Conservation (phyloP, 1,140 invertebrate genomes). For the Magallana angulata region DNA sequence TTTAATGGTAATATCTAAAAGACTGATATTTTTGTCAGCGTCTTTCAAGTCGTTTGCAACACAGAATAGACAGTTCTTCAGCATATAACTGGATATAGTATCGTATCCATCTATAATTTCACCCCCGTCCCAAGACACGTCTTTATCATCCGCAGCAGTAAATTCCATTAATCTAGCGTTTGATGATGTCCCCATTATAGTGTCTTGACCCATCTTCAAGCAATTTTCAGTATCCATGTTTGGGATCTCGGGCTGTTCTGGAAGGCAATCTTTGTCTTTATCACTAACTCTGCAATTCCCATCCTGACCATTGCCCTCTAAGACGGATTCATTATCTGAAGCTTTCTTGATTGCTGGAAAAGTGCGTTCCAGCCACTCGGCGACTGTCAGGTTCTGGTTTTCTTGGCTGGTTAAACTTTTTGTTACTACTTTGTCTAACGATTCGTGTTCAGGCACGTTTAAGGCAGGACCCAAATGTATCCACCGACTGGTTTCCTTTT, state of each 20-base stretch:
- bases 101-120: conserved; percentile 23
- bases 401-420: conserved; percentile 16
- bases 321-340: not conserved
- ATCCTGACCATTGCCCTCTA: not conserved
- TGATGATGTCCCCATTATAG: not conserved
- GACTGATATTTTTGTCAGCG: not conserved
- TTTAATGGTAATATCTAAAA: conserved; percentile 36
- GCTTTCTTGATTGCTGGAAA: not conserved
- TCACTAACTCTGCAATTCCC: not conserved
- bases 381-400: conserved; percentile 4
- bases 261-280: not conserved
- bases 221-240: no score
- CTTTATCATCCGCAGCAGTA: not conserved
- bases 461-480: not conserved
- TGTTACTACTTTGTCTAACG: not conserved
- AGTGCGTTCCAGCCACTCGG: not conserved
- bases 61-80: conserved; percentile 46
- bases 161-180: not conserved
- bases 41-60: not conserved
- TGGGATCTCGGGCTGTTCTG: not conserved
- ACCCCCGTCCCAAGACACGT: not conserved
- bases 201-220: not conserved
- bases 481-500: conserved; percentile 4
- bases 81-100: conserved; percentile 48
- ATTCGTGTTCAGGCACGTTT: not conserved